Percentiles rank a stretch among this genome's conserved stretches.
Evolutionary conservation across 2,888 invertebrate species (phyloP).

Genomic region (Agrochola macilenta): DNA sequence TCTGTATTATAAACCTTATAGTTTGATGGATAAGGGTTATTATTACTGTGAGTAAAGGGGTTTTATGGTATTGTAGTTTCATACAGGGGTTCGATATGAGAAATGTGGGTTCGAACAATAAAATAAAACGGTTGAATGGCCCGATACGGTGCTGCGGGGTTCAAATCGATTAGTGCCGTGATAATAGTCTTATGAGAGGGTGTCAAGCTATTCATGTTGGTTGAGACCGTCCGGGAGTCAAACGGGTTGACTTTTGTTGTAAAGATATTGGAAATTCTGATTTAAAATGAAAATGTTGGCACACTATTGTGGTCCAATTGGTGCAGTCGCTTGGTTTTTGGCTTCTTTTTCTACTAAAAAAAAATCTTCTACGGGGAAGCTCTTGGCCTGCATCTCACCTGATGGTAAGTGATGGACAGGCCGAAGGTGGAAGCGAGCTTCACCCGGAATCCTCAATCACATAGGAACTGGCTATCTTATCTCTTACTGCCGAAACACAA

Average conservation of each 20-base stretch:
- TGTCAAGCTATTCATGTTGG: conserved; percentile 63
- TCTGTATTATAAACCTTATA: conserved; percentile 55
- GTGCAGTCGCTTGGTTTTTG: neutral
- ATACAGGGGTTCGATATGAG: conserved; percentile 78
- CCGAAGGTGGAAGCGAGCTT: too few relatives aligned
- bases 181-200: conserved; percentile 80
- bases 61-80: conserved; percentile 60
- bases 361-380: too few relatives aligned
- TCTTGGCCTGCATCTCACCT: too few relatives aligned
- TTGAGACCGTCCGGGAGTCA: conserved; percentile 26
- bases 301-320: neutral
- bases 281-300: neutral
- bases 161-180: conserved; percentile 88
- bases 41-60: conserved; percentile 9
- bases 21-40: conserved; percentile 56
- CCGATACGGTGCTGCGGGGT: conserved; percentile 83
- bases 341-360: neutral
- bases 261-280: neutral
- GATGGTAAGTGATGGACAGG: too few relatives aligned
- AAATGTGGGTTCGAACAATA: conserved; percentile 86
- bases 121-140: conserved; percentile 87
- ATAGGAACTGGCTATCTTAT: too few relatives aligned
- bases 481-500: too few relatives aligned
- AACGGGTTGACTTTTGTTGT: neutral
- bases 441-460: too few relatives aligned